A percentile compares a stretch with the other conserved stretches of the same genome.
These are phyloP conservation scores for Dolichomitus sp. DNA, from an alignment of 2,888 invertebrate genomes.

Conservation along the genomic window DNA sequence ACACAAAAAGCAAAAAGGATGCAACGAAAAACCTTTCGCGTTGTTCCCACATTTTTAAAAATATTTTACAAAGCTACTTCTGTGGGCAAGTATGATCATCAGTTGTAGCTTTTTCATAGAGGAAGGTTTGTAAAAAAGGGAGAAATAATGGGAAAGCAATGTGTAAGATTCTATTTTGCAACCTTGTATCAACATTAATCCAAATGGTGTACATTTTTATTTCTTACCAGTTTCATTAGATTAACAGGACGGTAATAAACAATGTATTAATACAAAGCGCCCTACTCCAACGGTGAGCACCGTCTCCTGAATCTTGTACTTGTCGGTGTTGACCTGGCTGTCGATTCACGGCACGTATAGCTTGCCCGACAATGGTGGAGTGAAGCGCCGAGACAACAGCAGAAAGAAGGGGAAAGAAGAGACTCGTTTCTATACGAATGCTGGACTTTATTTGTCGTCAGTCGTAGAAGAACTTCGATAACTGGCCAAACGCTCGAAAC, in stretches of 20 bases:
- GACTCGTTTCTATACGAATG: slow-evolving; percentile 2
- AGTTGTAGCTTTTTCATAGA: too few relatives aligned
- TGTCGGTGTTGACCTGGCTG: slow-evolving; percentile 19
- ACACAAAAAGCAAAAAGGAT: too few relatives aligned
- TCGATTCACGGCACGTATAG: slow-evolving; percentile 62
- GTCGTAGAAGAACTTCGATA: slow-evolving; percentile 65
- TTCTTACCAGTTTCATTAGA: background rate
- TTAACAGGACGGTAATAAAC: background rate
- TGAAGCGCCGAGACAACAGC: slow-evolving; percentile 8
- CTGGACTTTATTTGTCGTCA: slow-evolving; percentile 67
- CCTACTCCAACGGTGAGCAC: background rate
- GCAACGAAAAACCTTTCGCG: too few relatives aligned
- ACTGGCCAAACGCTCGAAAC: slow-evolving; percentile 65
- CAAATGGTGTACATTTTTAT: background rate
- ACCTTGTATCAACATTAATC: background rate
- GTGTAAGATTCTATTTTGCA: too few relatives aligned
- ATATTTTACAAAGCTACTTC: too few relatives aligned
- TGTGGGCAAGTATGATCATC: too few relatives aligned
- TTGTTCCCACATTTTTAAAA: too few relatives aligned
- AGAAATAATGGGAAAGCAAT: too few relatives aligned
- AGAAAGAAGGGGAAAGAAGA: slow-evolving; percentile 17
- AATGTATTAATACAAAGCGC: background rate
- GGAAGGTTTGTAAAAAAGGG: too few relatives aligned
- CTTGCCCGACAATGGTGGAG: slow-evolving; percentile 43
- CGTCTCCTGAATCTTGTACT: background rate